Base-by-base conservation (phyloP, 2,797 vertebrate genomes). In the Darevskia nairensis region DNA sequence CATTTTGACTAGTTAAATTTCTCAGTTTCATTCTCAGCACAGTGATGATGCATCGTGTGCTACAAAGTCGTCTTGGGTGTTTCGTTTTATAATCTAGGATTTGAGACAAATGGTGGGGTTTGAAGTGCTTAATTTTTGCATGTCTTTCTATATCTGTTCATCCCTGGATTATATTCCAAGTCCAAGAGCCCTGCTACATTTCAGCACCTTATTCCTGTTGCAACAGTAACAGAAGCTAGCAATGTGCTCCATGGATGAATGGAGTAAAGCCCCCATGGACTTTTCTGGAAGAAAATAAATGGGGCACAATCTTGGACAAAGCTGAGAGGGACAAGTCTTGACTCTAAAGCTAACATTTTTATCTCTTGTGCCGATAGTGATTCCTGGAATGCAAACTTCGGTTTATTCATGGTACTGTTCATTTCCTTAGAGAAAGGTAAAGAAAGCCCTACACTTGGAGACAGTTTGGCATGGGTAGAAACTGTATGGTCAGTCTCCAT, bases 1-100 rank as follows among this genome's bases (percentile, higher is more conserved):
- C 17, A n/a, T 82, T 94, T 80, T 93, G 72, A 86, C 81, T 77
- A 83, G 55, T 50, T 89, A 92, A 90, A 86, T 91, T 93, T 75
- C 84, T 89, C 15, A 86, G 23, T 71, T 92, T 92, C 80, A 74
- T 81, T 93, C 35, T 59, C 23, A 89, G n/a, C 9, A 91, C 80
- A 91, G 44, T 32, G 78, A 39, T 35, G 29, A 69, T 27, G 46
- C 6, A 25, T 91, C 61, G 74, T 77, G 88, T 25, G 89, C 88
- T 74, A 74, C 25, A 74, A 44, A 85, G 59, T 80, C 9, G 8
- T 68, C 55, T 85, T 80, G 55, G 39, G 35, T 46, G 61, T 64
- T 35, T 75, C 39, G 6, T 76, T 66, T 68, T 50, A 78, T 68
- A 78, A 6, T 46, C 19, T 32, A 66, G 13, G 8, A 66, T 82